phyloP scores from a whole-genome alignment of 2,888 invertebrate genomes.

The Amblyteles armatorius region DNA sequence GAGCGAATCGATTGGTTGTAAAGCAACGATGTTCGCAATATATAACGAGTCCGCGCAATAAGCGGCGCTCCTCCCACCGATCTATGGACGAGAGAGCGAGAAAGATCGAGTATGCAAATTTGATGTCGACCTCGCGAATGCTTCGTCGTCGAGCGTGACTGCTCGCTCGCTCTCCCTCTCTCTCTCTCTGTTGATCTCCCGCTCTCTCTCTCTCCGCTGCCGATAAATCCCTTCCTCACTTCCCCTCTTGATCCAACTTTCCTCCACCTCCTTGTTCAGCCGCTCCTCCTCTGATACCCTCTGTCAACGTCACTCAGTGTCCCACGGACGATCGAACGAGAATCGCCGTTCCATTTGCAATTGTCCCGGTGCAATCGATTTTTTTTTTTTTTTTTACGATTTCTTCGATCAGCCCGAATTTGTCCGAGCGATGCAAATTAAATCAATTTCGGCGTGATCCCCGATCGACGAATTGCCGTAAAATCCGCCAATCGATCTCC shows the following conservation, averaged over 20 bases:
- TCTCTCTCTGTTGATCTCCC: slow-evolving; percentile 34
- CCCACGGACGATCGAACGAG: slow-evolving; percentile 50
- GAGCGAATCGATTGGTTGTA: slow-evolving; percentile 75
- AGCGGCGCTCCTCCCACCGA: slow-evolving; percentile 42
- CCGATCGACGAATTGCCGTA: slow-evolving; percentile 39
- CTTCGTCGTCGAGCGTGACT: slow-evolving; percentile 71
- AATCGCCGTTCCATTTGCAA: slow-evolving; percentile 61
- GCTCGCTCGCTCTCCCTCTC: slow-evolving; percentile 53
- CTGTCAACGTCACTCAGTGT: slow-evolving; percentile 66
- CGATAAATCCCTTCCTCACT: slow-evolving; percentile 60
- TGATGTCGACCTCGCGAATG: slow-evolving; percentile 73
- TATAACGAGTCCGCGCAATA: slow-evolving; percentile 69
- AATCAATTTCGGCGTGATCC: slow-evolving; percentile 46
- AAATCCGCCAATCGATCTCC: not conserved
- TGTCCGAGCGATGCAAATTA: slow-evolving; percentile 35
- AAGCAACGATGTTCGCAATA: slow-evolving; percentile 32
- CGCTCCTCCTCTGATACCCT: slow-evolving; percentile 54
- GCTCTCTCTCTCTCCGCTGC: slow-evolving; percentile 36
- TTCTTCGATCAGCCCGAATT: slow-evolving; percentile 20
- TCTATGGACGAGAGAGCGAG: slow-evolving; percentile 22
- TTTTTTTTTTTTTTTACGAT: slow-evolving; percentile 4
- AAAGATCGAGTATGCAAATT: slow-evolving; percentile 77
- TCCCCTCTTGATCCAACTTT: slow-evolving; percentile 61
- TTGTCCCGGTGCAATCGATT: slow-evolving; percentile 36
- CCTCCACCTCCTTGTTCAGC: slow-evolving; percentile 55